Conservation (phyloP, 2,888 invertebrate species). For the Tuta absoluta region DNA sequence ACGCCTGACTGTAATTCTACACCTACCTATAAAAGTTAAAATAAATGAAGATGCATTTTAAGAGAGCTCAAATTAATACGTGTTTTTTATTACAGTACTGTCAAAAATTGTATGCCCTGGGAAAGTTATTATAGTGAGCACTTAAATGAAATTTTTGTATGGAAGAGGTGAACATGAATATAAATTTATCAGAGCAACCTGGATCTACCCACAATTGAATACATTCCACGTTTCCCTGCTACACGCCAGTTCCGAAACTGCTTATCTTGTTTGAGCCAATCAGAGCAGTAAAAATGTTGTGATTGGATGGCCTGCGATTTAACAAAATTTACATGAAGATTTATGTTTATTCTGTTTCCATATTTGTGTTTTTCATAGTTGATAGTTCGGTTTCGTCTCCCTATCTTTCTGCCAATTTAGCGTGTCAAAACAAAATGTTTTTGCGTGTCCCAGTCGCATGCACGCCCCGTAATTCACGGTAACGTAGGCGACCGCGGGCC, state of each 20-base stretch:
- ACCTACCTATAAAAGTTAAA: too few species aligned
- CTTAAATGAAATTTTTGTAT: too few species aligned
- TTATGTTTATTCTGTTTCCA: not conserved
- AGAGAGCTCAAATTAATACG: too few species aligned
- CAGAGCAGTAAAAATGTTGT: not conserved
- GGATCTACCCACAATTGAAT: conserved; percentile 25
- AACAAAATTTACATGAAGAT: not conserved
- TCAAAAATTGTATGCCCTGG: too few species aligned
- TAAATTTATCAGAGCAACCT: too few species aligned
- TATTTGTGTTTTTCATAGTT: not conserved
- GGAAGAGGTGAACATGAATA: too few species aligned
- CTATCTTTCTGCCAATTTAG: not conserved
- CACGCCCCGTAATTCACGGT: conserved; percentile 60
- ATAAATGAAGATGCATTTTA: too few species aligned
- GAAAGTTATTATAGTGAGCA: too few species aligned
- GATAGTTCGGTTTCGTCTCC: not conserved
- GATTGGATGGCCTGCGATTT: not conserved
- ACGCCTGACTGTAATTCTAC: too few species aligned
- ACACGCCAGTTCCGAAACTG: not conserved
- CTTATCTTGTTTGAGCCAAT: conserved; percentile 19
- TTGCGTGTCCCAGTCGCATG: conserved; percentile 37
- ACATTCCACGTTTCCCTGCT: conserved; percentile 36
- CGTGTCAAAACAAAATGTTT: conserved; percentile 24
- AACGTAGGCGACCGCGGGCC: conserved; percentile 61
- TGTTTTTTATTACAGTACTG: too few species aligned